Evolutionary conservation across 1,140 invertebrate genomes (phyloP), one percentile per base, ranked within the genome.

Genomic region (Platyscapa corneri): DNA sequence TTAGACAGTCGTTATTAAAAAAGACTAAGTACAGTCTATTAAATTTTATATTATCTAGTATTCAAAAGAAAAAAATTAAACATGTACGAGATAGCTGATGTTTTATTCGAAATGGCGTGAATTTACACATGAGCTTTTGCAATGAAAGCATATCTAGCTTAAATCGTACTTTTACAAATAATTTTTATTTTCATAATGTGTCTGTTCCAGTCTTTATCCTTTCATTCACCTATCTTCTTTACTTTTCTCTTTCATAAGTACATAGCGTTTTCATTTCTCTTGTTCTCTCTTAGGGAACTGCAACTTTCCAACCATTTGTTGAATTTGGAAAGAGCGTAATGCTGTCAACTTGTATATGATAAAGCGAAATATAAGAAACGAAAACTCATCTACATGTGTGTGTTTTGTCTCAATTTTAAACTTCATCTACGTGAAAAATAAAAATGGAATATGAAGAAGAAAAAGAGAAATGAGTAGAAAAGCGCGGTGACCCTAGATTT

Each of bases 341-440:
- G 46, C 65, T 42, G 65, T 30, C 16, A 3, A 64, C 37, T 72
- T 23, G 39, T 39, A 5, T 56, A 14, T 53, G 18, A 7, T 16
- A 53, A 53, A 53, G 49, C 49, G 49, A 53, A 16, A 34, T 14
- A 65, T 65, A 34, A 27, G 80, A 39, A 70, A 74, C 0, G 32
- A 72, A 56, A 56, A 67, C 80, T 67, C 34, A 70, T 75, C 32
- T 10, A 64, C 37, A 65, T n/a, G n/a, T 32, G 65, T 60, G 83
- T 60, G 49, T 79, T 78, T 76, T 70, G 82, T 84, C 64, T 74
- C 30, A 10, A 64, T 60, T 84, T n/a, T 32, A 60, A 79, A 84
- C 23, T 56, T 84, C 83, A 79, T 79, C 83, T 84, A 75, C 30
- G 37, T 23, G 74, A 84, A 76, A 84, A 72, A 72, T 72, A 74